Evolutionary conservation across 2,113 vertebrate genomes (phyloP), one percentile per base, ranked within the genome.

Genomic region (Lagopus muta): DNA sequence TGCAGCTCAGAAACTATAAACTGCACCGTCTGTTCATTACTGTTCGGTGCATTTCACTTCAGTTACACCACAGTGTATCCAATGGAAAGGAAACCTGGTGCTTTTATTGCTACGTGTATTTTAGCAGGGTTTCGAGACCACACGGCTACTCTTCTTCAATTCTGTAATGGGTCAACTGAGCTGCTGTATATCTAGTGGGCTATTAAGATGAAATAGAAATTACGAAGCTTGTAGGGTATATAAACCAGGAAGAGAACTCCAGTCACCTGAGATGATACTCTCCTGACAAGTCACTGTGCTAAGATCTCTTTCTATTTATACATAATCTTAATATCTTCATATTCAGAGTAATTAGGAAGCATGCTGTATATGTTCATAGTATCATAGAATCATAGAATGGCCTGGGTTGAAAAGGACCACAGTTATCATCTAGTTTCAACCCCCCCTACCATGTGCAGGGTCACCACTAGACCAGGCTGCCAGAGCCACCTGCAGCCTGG

Each of bases 301-400:
- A 83, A 8, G 62, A 85, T 79, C 92, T 89, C 74, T n/a, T 88
- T 92, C 75, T 87, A n/a, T 88, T 77, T 82, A 94, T 78, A 75
- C 12, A 87, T 38, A 95, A 67, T 58, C 58, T 74, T 87, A 88
- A 38, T 64, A 86, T 64, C 40, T 89, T 58, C 70, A 86, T 86
- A 81, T 36, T 96, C 88, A 91, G 87, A 83, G 76, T 94, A 95
- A 95, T 92, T 73, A 93, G 85, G 34, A 96, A 90, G 52, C 67
- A 40, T 57, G 92, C 16, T 83, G 36, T 84, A 58, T 66, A 54
- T 43, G 42, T 43, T 43, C 15, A 43, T 43, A 17, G 42, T 7
- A 43, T 43, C 42, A 43, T 17, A 43, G 42, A 43, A 43, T 43
- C 42, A 17, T 43, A 16, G 42, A 43, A 43, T 43, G 42, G 42